These are phyloP conservation scores for Rhingia rostrata DNA, from an alignment of 2,888 invertebrate species.

Conservation along the genomic window DNA sequence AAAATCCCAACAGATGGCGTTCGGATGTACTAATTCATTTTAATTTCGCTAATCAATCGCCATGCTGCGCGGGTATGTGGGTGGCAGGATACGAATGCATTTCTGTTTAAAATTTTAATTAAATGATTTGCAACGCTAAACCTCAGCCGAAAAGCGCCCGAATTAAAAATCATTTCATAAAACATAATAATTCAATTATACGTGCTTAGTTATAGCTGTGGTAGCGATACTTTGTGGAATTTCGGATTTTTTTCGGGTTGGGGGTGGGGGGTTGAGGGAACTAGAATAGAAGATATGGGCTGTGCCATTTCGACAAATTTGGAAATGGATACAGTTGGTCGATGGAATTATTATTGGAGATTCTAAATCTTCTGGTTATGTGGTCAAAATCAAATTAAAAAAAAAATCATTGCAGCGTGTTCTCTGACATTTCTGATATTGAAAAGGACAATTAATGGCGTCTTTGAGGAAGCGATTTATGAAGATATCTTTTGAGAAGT, in stretches of 20 bases:
- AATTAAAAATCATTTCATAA: conserved; percentile 76
- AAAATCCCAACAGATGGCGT: conserved; percentile 75
- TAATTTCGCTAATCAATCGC: conserved; percentile 47
- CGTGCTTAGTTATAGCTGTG: conserved; percentile 65
- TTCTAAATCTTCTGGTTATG: too few relatives aligned
- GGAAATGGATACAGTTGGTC: background rate
- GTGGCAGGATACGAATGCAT: conserved; percentile 52
- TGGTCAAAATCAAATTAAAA: too few relatives aligned
- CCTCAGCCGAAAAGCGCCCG: conserved; percentile 78
- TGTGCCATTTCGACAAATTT: background rate
- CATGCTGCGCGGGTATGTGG: conserved; percentile 30
- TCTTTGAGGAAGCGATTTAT: too few relatives aligned
- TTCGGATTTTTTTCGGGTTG: conserved; percentile 13
- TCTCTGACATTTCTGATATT: too few relatives aligned
- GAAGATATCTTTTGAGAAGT: too few relatives aligned
- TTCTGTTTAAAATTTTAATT: conserved; percentile 81
- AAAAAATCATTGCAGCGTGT: too few relatives aligned
- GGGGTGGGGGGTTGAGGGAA: background rate
- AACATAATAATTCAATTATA: conserved; percentile 73
- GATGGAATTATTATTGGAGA: too few relatives aligned
- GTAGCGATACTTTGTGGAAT: conserved; percentile 57
- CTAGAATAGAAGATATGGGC: background rate
- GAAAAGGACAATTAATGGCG: too few relatives aligned
- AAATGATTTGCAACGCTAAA: conserved; percentile 80
- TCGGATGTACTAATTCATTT: conserved; percentile 46